Conservation (phyloP, 2,113 vertebrate genomes). For the Onychostruthus taczanowskii region DNA sequence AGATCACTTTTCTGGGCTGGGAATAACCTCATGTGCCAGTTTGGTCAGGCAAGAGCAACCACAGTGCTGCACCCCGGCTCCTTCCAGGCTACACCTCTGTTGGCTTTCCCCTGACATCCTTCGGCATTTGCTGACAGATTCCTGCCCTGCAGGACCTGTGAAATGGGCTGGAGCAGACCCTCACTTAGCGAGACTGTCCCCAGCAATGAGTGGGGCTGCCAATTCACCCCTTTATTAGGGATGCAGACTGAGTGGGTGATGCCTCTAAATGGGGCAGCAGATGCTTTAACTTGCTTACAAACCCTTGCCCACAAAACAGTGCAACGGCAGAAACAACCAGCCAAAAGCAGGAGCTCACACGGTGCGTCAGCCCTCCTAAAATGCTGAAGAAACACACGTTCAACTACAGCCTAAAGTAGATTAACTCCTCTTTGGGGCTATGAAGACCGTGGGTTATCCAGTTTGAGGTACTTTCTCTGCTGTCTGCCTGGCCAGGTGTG, state of each 20-base stretch:
- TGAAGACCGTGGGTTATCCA: background rate
- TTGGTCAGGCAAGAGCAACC: conserved; percentile 17
- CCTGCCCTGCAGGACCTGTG: background rate
- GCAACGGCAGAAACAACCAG: background rate
- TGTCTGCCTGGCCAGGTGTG: background rate
- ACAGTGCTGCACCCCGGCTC: accelerated
- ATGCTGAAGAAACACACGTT: background rate
- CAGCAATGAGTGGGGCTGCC: background rate
- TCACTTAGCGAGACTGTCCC: background rate
- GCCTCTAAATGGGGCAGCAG: background rate
- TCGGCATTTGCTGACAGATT: background rate
- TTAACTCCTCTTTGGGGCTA: background rate
- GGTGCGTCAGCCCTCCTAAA: background rate
- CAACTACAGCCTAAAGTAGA: background rate
- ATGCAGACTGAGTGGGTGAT: no score
- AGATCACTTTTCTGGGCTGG: conserved; percentile 30
- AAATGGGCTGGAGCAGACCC: background rate
- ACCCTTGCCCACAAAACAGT: background rate
- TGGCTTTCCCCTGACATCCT: background rate
- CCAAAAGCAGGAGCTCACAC: background rate
- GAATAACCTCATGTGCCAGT: conserved; percentile 1
- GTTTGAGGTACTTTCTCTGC: background rate
- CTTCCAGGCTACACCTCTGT: background rate
- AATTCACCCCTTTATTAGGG: background rate
- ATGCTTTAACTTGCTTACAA: background rate